These are phyloP conservation scores for Pseudococcus longispinus DNA, from an alignment of 2,888 invertebrate genomes.

Conservation along the genomic window DNA sequence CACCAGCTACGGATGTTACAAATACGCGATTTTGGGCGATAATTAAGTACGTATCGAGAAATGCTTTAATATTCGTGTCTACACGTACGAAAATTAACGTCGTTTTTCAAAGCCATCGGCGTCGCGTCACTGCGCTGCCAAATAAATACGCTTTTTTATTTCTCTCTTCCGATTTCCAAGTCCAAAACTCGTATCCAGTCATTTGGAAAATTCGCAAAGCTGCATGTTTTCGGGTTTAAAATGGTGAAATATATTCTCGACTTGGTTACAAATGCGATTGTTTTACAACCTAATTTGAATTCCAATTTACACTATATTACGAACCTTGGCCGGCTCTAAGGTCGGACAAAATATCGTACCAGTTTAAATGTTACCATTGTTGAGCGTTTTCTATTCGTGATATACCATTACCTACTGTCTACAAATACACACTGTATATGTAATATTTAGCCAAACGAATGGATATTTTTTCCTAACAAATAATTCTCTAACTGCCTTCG, in stretches of 20 bases:
- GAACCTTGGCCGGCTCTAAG: neutral
- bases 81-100: neutral
- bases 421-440: neutral
- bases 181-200: neutral
- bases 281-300: neutral
- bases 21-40: constrained; percentile 17
- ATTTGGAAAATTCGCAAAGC: neutral
- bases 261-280: neutral
- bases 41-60: neutral
- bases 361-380: neutral
- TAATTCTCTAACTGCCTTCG: neutral
- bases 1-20: neutral
- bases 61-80: constrained; percentile 12
- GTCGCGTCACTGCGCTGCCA: neutral
- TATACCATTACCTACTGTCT: neutral
- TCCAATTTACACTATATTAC: neutral
- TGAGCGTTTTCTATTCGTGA: neutral
- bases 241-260: neutral
- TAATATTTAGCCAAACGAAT: neutral
- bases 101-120: neutral
- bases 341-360: neutral
- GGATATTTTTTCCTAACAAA: neutral
- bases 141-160: neutral
- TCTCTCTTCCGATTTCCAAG: too few species aligned
- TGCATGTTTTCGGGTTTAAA: neutral